Percentiles rank a stretch among this genome's conserved stretches.
These are phyloP conservation scores for Cololabis saira DNA, from an alignment of 2,113 vertebrate species.

Conservation along the genomic window DNA sequence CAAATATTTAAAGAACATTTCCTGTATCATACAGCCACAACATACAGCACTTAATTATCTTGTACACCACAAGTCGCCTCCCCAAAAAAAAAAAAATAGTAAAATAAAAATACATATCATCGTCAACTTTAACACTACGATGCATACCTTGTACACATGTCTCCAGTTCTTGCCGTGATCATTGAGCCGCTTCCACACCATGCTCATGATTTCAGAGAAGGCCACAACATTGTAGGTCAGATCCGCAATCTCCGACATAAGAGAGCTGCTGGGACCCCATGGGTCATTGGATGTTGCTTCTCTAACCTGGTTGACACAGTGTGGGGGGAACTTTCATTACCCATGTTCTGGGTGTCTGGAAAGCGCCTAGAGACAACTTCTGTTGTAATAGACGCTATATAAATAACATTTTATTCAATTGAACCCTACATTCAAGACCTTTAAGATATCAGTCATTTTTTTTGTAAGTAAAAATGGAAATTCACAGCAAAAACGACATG, in stretches of 20 bases:
- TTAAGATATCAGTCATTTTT: neutral
- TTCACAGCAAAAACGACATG: slow-evolving; percentile 16
- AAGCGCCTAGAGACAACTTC: too few relatives aligned
- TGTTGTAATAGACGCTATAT: too few relatives aligned
- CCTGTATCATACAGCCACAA: too few relatives aligned
- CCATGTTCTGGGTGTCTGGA: too few relatives aligned
- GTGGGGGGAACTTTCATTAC: slow-evolving; percentile 4
- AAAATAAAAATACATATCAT: neutral
- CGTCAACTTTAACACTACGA: neutral
- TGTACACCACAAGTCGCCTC: too few relatives aligned
- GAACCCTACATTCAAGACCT: neutral
- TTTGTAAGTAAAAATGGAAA: slow-evolving; percentile 24
- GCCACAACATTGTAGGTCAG: slow-evolving; percentile 93
- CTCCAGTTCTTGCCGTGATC: slow-evolving; percentile 95
- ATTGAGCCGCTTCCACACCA: slow-evolving; percentile 93
- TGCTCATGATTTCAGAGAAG: slow-evolving; percentile 95
- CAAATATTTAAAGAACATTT: too few relatives aligned
- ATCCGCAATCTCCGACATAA: slow-evolving; percentile 93
- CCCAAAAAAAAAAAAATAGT: neutral
- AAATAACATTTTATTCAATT: too few relatives aligned
- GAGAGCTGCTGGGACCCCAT: slow-evolving; percentile 92
- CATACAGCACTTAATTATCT: too few relatives aligned
- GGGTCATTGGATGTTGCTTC: slow-evolving; percentile 93
- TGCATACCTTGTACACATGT: slow-evolving; percentile 90
- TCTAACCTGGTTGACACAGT: slow-evolving; percentile 74